Evolutionary conservation across 2,113 vertebrate species (phyloP).

Genomic region (Oriolus oriolus): DNA sequence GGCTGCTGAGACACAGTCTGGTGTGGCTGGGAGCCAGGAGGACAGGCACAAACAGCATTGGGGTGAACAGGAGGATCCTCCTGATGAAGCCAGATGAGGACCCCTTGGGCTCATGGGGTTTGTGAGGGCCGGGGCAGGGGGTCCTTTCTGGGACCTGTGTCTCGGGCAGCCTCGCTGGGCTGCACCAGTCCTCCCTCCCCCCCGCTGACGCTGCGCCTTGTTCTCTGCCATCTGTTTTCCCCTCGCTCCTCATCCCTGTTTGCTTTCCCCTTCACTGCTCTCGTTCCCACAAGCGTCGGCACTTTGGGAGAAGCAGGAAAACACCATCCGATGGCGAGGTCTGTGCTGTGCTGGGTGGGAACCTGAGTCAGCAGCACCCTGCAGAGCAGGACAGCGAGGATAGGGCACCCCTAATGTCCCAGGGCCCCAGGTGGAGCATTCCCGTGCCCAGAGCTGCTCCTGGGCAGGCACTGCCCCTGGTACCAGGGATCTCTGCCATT

Average conservation of each 20-base stretch:
- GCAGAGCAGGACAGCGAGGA: fast-evolving
- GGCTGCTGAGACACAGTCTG: background rate
- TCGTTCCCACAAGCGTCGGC: constrained; percentile 28
- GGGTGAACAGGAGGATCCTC: background rate
- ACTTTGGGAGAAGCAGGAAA: constrained; percentile 47
- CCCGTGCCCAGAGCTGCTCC: fast-evolving
- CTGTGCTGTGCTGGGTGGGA: background rate
- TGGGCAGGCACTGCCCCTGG: background rate
- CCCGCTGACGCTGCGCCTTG: background rate
- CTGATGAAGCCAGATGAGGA: background rate
- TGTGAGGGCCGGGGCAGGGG: background rate
- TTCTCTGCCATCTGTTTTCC: constrained; percentile 26
- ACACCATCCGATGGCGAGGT: background rate
- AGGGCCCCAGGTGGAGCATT: fast-evolving
- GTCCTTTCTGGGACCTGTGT: background rate
- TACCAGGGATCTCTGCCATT: background rate
- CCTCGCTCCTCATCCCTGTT: background rate
- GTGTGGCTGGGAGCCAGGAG: background rate
- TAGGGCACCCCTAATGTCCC: background rate
- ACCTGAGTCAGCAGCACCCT: constrained; percentile 29
- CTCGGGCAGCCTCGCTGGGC: fast-evolving
- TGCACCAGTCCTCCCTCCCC: background rate
- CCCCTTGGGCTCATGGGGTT: too few relatives aligned
- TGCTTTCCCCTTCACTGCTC: constrained; percentile 14
- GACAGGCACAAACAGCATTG: background rate